A percentile compares a stretch with the other conserved stretches of the same genome.
Evolutionary conservation across 2,113 vertebrate genomes (phyloP).

Genomic region (Anguilla japonica): DNA sequence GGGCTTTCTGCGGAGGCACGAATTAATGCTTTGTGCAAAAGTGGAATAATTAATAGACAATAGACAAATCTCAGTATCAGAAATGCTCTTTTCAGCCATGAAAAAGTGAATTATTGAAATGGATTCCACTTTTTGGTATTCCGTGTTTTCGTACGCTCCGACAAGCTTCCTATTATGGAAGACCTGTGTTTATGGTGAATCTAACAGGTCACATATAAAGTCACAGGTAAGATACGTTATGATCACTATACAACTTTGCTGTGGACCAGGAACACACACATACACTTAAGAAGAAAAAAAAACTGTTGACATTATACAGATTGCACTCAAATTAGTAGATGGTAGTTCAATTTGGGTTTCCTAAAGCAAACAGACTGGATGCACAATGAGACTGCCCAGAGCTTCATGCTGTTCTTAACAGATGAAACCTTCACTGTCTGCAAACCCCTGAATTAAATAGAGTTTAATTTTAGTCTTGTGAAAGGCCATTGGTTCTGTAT

Average conservation of each 20-base stretch:
- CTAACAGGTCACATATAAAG: neutral
- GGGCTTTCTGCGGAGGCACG: neutral
- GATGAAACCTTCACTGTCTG: neutral
- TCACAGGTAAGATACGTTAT: neutral
- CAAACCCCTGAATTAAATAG: neutral
- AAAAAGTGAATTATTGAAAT: conserved; percentile 11
- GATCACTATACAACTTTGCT: neutral
- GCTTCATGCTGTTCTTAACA: neutral
- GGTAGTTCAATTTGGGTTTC: neutral
- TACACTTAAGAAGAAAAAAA: no score
- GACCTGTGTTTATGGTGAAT: conserved; percentile 11
- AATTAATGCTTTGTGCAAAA: neutral
- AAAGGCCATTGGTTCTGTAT: neutral
- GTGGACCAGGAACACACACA: neutral
- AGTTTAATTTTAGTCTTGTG: neutral
- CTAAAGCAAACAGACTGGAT: neutral
- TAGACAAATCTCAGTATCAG: conserved; percentile 4
- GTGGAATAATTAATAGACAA: conserved; percentile 21
- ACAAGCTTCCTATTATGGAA: neutral
- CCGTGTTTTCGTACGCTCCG: neutral
- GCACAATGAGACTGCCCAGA: neutral
- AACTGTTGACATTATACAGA: neutral
- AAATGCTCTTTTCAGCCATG: conserved; percentile 9
- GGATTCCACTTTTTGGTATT: neutral
- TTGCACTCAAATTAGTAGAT: neutral